A percentile compares a stretch with the other conserved stretches of the same genome.
Evolutionary conservation across 92 coral and sea anemone species (phyloP).

Genomic region (Pocillopora meandrina): DNA sequence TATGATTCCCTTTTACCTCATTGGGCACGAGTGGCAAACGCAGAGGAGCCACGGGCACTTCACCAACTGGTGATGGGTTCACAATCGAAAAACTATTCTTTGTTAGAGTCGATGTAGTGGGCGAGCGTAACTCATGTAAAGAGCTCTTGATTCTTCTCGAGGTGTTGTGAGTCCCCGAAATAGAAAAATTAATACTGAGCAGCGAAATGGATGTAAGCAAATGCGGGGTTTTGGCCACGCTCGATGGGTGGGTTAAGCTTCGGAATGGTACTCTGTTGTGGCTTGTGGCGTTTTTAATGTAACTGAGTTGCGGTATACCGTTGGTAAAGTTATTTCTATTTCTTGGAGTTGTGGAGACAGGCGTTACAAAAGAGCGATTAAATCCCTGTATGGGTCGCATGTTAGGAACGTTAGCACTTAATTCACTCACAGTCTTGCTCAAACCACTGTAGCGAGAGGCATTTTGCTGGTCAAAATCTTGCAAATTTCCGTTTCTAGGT

Average conservation of each 20-base stretch:
- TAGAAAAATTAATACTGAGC: not conserved
- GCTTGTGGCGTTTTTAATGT: constrained; percentile 1
- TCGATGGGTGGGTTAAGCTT: not conserved
- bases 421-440: constrained; percentile 41
- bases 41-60: not conserved
- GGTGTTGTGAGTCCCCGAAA: not conserved
- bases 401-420: constrained; percentile 50
- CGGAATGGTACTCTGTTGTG: not conserved
- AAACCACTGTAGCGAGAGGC: not conserved
- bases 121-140: not conserved
- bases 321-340: constrained; percentile 33
- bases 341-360: constrained; percentile 51
- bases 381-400: constrained; percentile 52
- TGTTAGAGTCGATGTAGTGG: not conserved
- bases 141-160: not conserved
- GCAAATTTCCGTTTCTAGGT: not conserved
- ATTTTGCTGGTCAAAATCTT: not conserved
- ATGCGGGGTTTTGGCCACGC: not conserved
- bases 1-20: not conserved
- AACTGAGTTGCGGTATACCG: constrained; percentile 25
- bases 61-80: not conserved
- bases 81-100: not conserved
- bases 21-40: not conserved
- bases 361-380: constrained; percentile 51
- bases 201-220: not conserved